Conservation (phyloP, 1,140 invertebrate species). For the Ridgeia piscesae region DNA sequence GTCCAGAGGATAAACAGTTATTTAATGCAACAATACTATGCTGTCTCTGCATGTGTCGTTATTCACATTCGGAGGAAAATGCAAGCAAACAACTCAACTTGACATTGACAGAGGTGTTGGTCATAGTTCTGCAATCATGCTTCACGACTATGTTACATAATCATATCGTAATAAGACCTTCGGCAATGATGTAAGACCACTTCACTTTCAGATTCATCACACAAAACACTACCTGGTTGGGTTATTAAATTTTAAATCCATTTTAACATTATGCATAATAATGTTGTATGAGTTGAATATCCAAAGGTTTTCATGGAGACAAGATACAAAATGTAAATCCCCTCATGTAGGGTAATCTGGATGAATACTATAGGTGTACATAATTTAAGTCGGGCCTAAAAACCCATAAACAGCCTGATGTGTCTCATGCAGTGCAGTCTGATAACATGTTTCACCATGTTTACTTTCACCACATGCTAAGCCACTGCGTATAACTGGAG, state of each 20-base stretch:
- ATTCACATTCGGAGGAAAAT: no score
- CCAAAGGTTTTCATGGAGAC: neutral
- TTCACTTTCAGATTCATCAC: neutral
- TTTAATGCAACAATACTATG: no score
- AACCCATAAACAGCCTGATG: neutral
- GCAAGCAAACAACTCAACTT: no score
- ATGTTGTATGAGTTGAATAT: neutral
- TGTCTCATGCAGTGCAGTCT: neutral
- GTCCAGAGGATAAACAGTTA: no score
- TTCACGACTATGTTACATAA: no score
- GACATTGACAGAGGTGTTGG: no score
- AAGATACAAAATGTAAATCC: neutral
- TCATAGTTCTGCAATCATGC: no score
- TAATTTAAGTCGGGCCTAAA: neutral
- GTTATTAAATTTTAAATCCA: neutral
- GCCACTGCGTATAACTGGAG: no score
- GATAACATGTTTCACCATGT: neutral
- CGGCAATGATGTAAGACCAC: no score
- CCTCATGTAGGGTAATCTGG: neutral
- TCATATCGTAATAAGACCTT: no score
- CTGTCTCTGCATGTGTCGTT: no score
- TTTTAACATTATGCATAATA: neutral
- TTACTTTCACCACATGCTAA: no score
- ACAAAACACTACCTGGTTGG: neutral
- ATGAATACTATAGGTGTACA: neutral